Percentiles rank a stretch among this genome's conserved stretches.
phyloP scores from a whole-genome alignment of 2,113 vertebrate species.

The Bos indicus region DNA sequence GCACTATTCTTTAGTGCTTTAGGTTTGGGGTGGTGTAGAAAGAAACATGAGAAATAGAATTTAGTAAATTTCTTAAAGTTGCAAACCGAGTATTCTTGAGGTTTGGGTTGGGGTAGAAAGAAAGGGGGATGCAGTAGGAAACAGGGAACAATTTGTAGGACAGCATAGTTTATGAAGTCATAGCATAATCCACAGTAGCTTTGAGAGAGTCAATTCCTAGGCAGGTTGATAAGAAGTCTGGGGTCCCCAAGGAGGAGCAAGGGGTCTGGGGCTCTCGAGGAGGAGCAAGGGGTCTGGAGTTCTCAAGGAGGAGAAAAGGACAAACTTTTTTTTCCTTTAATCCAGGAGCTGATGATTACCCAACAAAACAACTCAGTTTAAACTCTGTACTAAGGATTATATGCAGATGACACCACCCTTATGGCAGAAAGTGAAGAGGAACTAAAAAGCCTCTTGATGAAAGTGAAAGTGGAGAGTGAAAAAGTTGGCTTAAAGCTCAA shows the following conservation, averaged over 20 bases:
- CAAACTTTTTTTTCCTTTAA: neutral
- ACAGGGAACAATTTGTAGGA: neutral
- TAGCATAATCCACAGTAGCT: neutral
- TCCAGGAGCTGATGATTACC: neutral
- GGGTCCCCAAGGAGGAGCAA: neutral
- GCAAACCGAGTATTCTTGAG: neutral
- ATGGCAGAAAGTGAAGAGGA: no score
- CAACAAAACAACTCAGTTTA: neutral
- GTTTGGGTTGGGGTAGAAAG: neutral
- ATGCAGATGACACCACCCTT: neutral
- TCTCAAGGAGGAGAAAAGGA: neutral
- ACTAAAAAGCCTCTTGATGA: no score
- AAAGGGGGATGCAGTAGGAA: neutral
- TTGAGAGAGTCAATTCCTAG: neutral
- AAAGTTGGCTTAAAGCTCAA: no score
- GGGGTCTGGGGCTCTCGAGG: neutral
- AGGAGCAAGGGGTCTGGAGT: neutral
- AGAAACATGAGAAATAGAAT: neutral
- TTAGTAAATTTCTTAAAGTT: neutral
- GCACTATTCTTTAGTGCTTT: neutral
- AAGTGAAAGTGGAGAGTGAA: no score
- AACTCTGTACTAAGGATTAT: neutral
- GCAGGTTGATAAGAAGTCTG: neutral
- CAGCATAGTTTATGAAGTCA: neutral
- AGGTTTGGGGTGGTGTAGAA: neutral